phyloP scores from a whole-genome alignment of 2,113 vertebrate species.

The rat (Rattus norvegicus) region DNA sequence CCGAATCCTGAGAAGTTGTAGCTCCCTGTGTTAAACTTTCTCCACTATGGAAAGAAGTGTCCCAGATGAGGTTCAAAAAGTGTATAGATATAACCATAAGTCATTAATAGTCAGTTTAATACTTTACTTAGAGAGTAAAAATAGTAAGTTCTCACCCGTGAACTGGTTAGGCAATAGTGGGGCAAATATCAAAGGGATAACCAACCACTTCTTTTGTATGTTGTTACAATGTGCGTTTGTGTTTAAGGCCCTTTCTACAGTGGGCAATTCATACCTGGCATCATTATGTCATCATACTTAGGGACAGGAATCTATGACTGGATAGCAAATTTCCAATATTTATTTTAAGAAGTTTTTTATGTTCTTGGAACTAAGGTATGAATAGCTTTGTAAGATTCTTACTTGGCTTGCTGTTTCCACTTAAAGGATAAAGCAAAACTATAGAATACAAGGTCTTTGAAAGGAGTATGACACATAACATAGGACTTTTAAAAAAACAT shows the following conservation, averaged over 20 bases:
- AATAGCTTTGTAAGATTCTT: neutral
- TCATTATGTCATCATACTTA: neutral
- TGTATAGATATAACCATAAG: neutral
- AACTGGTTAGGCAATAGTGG: neutral
- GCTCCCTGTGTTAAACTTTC: neutral
- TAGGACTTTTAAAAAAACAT: neutral
- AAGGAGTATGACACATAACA: neutral
- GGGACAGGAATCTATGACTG: neutral
- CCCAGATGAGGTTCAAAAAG: neutral
- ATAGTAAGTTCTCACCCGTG: neutral
- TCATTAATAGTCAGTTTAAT: neutral
- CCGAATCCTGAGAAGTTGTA: neutral
- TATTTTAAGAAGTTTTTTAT: neutral
- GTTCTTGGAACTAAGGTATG: neutral
- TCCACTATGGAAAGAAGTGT: neutral
- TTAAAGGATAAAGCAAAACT: conserved; percentile 31
- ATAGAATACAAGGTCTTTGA: neutral
- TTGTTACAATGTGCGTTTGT: neutral
- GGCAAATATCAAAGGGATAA: neutral
- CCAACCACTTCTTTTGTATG: too few species aligned
- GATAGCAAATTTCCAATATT: neutral
- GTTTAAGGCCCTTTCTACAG: neutral
- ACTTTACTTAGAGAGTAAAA: neutral
- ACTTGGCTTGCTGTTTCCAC: neutral
- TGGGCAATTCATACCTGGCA: neutral